Base-by-base conservation (phyloP, 1,140 invertebrate species). In the Drosophila ironensis region DNA sequence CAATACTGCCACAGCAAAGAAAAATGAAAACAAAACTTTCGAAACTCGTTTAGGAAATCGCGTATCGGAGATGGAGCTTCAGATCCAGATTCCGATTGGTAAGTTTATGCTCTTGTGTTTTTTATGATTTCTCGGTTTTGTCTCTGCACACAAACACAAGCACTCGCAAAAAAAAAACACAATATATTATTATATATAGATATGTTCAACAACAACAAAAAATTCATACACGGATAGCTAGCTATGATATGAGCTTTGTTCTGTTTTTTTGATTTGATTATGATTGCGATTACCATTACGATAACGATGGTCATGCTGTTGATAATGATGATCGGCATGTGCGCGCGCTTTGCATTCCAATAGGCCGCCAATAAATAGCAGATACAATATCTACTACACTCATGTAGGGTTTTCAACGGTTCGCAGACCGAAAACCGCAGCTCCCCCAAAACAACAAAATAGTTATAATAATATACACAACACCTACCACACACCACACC, bases 11-110 rank as follows among this genome's bases (percentile, higher is more conserved):
- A 42, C 17, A 35, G 28, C 24, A 22, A 42, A 42, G 9, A 19
- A 45, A 41, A 27, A n/a, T 30, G 48, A 67, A 77, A 69, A 69
- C 57, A 40, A 72, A 64, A 77, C 52, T 66, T 72, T 72, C 48
- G 57, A 77, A 84, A 84, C 69, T 86, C 70, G 80, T 84, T 84
- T 81, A 89, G 87, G 82, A 89, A 89, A 87, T 84, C 87, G 69
- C 81, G 81, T 87, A 88, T 87, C 73, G 87, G 78, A 84, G 87
- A 89, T 84, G 82, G 87, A 77, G 75, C 75, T 74, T 88, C 87
- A 59, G 87, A 89, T 88, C 87, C 81, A 84, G 87, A 89, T 86
- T 87, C 87, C 82, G 87, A 88, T 86, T 89, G 87, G 87, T 89
- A 88, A 89, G 87, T 88, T 57, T 48, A 61, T 75, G 50, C 42